phyloP scores from a whole-genome alignment of 2,113 vertebrate species.

The Perca schrenkii region DNA sequence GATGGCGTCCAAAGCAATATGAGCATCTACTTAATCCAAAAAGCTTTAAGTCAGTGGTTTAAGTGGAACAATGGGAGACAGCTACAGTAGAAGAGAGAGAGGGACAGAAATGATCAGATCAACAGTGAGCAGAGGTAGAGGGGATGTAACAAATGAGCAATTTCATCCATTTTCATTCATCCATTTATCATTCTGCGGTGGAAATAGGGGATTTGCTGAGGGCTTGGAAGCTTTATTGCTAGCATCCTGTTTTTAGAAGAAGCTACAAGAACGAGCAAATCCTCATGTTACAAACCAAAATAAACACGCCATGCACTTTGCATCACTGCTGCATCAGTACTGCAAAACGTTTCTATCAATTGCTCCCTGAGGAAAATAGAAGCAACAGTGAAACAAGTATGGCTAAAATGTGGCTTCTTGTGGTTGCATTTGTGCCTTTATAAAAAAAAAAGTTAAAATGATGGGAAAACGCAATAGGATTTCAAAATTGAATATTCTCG shows the following conservation, averaged over 20 bases:
- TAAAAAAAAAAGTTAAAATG: not conserved
- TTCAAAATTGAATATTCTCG: not conserved
- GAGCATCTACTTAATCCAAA: conserved; percentile 3
- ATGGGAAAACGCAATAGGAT: not conserved
- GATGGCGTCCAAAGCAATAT: conserved; percentile 1
- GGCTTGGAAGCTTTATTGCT: conserved; percentile 27
- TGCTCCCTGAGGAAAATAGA: not conserved
- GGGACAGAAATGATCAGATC: not conserved
- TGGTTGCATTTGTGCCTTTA: not conserved
- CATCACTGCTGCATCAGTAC: not conserved
- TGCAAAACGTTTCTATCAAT: not conserved
- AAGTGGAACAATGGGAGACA: not conserved
- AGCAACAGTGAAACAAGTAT: not conserved
- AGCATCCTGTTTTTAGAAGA: conserved; percentile 37
- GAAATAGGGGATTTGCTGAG: conserved; percentile 30
- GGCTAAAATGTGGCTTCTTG: not conserved
- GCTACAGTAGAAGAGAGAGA: conserved; percentile 4
- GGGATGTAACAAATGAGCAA: conserved; percentile 13
- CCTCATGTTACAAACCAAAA: conserved; percentile 14
- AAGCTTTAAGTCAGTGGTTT: conserved; percentile 26
- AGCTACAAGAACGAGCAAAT: conserved; percentile 33
- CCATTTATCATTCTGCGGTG: conserved; percentile 39
- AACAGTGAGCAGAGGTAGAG: conserved; percentile 25
- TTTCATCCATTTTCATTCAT: conserved; percentile 10
- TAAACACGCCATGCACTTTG: not conserved